phyloP scores from a whole-genome alignment of 2,797 vertebrate genomes.

The Gambelia wislizenii region DNA sequence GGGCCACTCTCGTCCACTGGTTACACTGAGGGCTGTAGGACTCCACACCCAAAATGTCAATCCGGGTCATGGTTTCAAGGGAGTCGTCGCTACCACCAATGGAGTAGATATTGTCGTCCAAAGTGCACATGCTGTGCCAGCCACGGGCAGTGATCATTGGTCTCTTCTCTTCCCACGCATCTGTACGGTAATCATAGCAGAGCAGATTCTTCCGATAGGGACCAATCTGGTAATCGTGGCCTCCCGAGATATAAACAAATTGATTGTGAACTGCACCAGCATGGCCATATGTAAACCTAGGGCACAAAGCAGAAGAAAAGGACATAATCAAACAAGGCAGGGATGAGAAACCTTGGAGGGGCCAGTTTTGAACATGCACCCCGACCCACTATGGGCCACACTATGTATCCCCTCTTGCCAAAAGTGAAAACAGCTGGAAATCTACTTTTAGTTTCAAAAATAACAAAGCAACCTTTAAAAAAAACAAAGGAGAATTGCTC shows the following conservation, averaged over 20 bases:
- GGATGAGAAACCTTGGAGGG: no score
- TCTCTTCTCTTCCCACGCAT: slow-evolving; percentile 87
- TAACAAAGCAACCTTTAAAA: no score
- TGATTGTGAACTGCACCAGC: slow-evolving; percentile 91
- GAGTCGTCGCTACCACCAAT: slow-evolving; percentile 93
- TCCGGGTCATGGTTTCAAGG: slow-evolving; percentile 90
- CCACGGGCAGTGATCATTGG: slow-evolving; percentile 90
- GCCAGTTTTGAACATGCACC: no score
- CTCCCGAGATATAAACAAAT: slow-evolving; percentile 92
- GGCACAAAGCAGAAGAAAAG: slow-evolving; percentile 17
- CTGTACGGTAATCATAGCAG: slow-evolving; percentile 85
- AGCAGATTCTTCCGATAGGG: slow-evolving; percentile 92
- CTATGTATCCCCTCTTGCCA: no score
- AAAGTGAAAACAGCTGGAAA: no score
- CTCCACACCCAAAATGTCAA: slow-evolving; percentile 92
- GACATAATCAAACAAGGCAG: neutral
- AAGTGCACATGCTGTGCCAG: slow-evolving; percentile 97
- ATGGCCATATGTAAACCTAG: slow-evolving; percentile 92
- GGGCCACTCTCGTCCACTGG: slow-evolving; percentile 90
- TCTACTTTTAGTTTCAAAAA: no score
- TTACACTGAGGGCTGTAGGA: slow-evolving; percentile 88
- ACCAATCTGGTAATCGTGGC: slow-evolving; percentile 94
- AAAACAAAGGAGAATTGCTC: no score
- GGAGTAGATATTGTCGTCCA: slow-evolving; percentile 89
- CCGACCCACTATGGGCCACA: no score